A percentile compares a stretch with the other conserved stretches of the same genome.
These are phyloP conservation scores for Halichoerus grypus DNA, from an alignment of 2,113 vertebrate genomes.

Conservation along the genomic window DNA sequence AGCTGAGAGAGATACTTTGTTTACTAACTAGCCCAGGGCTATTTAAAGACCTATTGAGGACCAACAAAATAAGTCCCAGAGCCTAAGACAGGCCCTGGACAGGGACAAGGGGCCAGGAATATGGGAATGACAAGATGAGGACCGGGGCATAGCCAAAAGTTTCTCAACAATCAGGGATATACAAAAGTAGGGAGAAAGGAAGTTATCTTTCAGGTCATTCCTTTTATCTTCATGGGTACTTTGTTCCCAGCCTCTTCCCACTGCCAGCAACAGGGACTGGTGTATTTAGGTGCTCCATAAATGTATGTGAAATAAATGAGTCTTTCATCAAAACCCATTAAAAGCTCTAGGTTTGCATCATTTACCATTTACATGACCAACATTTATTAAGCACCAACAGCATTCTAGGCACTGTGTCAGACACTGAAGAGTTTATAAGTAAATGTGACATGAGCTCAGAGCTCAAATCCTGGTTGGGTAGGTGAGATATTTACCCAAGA, in stretches of 20 bases:
- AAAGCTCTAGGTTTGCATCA: not conserved
- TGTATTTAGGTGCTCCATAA: not conserved
- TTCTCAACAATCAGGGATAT: not conserved
- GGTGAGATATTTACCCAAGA: not conserved
- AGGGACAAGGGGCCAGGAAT: not conserved
- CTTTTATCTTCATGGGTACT: not conserved
- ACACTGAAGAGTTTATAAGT: not conserved
- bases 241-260: not conserved
- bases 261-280: not conserved
- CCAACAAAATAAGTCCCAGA: not conserved
- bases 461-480: not conserved
- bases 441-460: slow-evolving; percentile 12
- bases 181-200: not conserved
- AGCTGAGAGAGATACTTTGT: not conserved
- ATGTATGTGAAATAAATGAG: not conserved
- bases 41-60: not conserved
- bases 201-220: not conserved
- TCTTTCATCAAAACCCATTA: not conserved
- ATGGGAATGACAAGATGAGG: not conserved
- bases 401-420: not conserved
- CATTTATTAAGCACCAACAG: not conserved
- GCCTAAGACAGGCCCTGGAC: not conserved
- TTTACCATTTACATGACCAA: not conserved
- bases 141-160: not conserved
- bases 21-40: not conserved